phyloP scores from a whole-genome alignment of 2,888 invertebrate genomes.

The Helleia helle region DNA sequence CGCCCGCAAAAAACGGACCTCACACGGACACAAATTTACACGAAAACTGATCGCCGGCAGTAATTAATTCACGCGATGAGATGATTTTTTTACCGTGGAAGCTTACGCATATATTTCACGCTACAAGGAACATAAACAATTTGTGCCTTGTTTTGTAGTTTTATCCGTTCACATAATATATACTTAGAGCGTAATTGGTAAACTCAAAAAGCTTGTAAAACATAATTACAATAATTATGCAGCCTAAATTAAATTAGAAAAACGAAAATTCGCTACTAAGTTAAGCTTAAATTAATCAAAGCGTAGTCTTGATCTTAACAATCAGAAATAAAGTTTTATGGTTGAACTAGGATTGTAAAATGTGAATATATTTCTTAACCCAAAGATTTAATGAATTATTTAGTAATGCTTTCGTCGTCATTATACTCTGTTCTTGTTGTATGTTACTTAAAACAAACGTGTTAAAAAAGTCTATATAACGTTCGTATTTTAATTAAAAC shows the following conservation, averaged over 20 bases:
- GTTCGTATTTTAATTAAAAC: too few relatives aligned
- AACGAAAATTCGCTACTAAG: neutral
- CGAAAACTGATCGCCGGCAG: constrained; percentile 34
- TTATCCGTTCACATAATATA: neutral
- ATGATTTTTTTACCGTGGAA: constrained; percentile 21
- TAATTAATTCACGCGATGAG: constrained; percentile 28
- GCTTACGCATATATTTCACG: constrained; percentile 9
- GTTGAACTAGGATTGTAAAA: too few relatives aligned
- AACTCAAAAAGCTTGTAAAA: neutral
- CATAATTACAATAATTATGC: neutral
- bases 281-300: neutral
- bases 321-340: neutral
- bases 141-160: neutral
- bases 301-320: too few relatives aligned
- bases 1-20: constrained; percentile 37
- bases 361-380: too few relatives aligned
- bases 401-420: too few relatives aligned
- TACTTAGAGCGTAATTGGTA: neutral
- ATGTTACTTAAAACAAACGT: too few relatives aligned
- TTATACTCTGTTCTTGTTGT: too few relatives aligned
- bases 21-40: constrained; percentile 30
- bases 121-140: constrained; percentile 3
- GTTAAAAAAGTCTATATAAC: too few relatives aligned
- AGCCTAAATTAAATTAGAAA: neutral
- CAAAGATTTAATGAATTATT: too few relatives aligned